phyloP scores from a whole-genome alignment of 2,113 vertebrate species.

The Colossoma macropomum region DNA sequence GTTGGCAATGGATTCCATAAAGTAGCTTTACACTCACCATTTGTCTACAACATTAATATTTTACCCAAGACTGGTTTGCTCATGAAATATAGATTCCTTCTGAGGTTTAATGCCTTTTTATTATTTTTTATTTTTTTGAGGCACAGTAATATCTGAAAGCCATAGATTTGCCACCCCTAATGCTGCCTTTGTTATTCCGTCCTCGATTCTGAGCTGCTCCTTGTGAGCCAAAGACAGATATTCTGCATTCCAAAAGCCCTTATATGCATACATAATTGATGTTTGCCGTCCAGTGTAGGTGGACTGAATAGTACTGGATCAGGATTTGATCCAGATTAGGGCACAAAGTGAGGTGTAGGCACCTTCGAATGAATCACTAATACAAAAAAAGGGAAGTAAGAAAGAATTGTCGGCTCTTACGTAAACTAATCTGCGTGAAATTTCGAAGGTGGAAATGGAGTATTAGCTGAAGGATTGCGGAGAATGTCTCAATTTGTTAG shows the following conservation, averaged over 20 bases:
- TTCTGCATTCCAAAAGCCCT: constrained; percentile 40
- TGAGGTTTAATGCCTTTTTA: constrained; percentile 19
- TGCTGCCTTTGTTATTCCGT: constrained; percentile 56
- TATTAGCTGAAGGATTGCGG: neutral
- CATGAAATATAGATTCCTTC: constrained; percentile 49
- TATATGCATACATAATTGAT: constrained; percentile 68
- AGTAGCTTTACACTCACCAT: constrained; percentile 32
- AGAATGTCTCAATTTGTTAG: neutral
- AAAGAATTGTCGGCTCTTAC: neutral
- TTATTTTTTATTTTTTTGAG: constrained; percentile 26
- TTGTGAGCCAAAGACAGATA: constrained; percentile 48
- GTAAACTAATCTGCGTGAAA: neutral
- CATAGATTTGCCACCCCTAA: constrained; percentile 59
- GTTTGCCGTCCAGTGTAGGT: constrained; percentile 48
- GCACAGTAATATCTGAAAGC: constrained; percentile 55
- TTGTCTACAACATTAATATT: constrained; percentile 43
- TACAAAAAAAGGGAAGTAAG: neutral
- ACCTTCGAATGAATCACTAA: neutral
- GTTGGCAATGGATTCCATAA: constrained; percentile 11
- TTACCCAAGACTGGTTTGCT: constrained; percentile 32
- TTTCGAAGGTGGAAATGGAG: neutral
- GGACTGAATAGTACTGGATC: constrained; percentile 54
- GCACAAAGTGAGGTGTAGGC: constrained; percentile 7
- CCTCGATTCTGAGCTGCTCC: constrained; percentile 33
- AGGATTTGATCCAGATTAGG: constrained; percentile 41